Evolutionary conservation across 2,797 vertebrate species (phyloP).

Genomic region (Poecilia gillii): DNA sequence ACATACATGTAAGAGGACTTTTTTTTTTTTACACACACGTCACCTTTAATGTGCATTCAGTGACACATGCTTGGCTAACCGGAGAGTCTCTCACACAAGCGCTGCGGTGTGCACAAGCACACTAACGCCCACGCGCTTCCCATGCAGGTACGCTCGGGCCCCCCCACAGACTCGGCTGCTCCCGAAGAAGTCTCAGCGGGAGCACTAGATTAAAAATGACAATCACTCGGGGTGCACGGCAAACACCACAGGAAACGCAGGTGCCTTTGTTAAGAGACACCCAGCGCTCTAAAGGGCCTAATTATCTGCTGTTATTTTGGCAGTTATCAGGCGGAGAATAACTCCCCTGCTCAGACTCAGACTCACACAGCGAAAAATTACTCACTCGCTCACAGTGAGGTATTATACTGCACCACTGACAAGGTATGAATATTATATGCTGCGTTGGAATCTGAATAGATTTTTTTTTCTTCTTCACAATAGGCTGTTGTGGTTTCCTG

Average conservation of each 20-base stretch:
- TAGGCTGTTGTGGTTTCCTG: constrained; percentile 45
- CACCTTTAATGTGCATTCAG: constrained; percentile 39
- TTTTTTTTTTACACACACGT: constrained; percentile 9
- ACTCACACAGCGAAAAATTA: constrained; percentile 82
- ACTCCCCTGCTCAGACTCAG: constrained; percentile 78
- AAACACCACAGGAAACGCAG: constrained; percentile 84
- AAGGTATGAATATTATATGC: constrained; percentile 78
- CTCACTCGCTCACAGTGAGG: constrained; percentile 77
- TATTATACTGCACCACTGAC: constrained; percentile 74
- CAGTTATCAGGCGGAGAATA: constrained; percentile 82
- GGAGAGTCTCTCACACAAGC: constrained; percentile 42
- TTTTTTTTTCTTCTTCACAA: constrained; percentile 40
- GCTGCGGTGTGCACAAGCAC: constrained; percentile 17
- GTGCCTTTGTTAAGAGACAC: constrained; percentile 87
- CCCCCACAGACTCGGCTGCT: constrained; percentile 73
- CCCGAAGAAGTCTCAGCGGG: constrained; percentile 76
- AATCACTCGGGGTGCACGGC: constrained; percentile 82
- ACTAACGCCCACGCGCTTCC: constrained; percentile 35
- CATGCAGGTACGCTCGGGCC: constrained; percentile 63
- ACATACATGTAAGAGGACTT: background rate
- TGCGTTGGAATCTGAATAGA: constrained; percentile 68
- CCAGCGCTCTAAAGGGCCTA: constrained; percentile 84
- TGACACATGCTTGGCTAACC: constrained; percentile 56
- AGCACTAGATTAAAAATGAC: constrained; percentile 85
- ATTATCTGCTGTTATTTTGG: constrained; percentile 88